Conservation (phyloP, 2,888 invertebrate species). For the Agrotis puta region DNA sequence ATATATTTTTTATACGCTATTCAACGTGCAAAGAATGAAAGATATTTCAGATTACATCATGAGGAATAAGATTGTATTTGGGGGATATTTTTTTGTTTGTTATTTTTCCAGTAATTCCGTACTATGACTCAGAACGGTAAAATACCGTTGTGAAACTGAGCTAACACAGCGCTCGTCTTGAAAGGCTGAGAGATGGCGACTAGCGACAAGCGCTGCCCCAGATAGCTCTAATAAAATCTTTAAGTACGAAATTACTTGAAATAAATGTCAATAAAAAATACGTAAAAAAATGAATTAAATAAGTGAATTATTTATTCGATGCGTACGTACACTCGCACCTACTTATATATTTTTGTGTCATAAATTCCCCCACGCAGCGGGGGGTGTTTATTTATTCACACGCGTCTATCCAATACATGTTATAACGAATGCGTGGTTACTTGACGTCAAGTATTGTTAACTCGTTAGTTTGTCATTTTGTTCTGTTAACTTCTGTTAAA, state of each 20-base stretch:
- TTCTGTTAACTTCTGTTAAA: constrained; percentile 1
- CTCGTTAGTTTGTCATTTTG: constrained; percentile 2
- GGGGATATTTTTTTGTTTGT: constrained; percentile 16
- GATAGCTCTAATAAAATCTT: constrained; percentile 29
- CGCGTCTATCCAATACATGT: constrained; percentile 37
- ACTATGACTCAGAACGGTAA: neutral
- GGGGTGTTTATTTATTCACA: constrained; percentile 42
- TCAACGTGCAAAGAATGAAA: constrained; percentile 49
- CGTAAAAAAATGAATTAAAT: too few species aligned
- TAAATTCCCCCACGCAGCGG: constrained; percentile 27
- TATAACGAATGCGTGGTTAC: constrained; percentile 37
- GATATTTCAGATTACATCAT: constrained; percentile 51
- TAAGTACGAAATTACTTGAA: constrained; percentile 18
- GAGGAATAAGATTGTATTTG: constrained; percentile 34
- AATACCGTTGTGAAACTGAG: neutral
- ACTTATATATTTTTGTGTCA: constrained; percentile 48
- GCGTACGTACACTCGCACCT: constrained; percentile 18
- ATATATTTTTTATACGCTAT: constrained; percentile 46
- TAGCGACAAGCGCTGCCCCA: neutral
- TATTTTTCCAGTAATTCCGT: constrained; percentile 22
- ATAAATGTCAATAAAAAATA: constrained; percentile 18
- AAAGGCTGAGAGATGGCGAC: neutral
- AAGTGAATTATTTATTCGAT: too few species aligned
- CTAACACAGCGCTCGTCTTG: constrained; percentile 2
- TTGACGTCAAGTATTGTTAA: constrained; percentile 34